Conservation (phyloP, 2,888 invertebrate species). For the Heteropelma amictum region DNA sequence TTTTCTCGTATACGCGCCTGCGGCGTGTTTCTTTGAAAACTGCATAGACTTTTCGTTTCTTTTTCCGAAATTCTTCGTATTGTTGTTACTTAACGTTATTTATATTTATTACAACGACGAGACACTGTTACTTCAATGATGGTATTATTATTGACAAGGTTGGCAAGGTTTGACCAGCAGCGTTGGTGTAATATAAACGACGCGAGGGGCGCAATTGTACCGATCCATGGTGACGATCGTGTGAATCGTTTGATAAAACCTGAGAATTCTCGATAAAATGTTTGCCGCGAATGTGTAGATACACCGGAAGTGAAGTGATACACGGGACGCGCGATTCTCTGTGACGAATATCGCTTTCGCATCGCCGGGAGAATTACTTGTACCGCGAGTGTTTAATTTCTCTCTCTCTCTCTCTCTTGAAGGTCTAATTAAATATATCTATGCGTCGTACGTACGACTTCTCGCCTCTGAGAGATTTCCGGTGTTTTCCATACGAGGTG, state of each 20-base stretch:
- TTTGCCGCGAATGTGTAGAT: slow-evolving; percentile 4
- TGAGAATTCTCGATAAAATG: slow-evolving; percentile 67
- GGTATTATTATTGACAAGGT: too few species aligned
- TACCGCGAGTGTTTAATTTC: slow-evolving; percentile 64
- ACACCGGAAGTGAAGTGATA: too few species aligned
- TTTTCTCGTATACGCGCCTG: too few species aligned
- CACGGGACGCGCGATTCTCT: not conserved
- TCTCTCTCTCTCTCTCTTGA: slow-evolving; percentile 45
- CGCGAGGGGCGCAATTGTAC: slow-evolving; percentile 58
- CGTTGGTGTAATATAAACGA: slow-evolving; percentile 67
- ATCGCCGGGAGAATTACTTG: too few species aligned
- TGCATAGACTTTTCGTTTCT: too few species aligned
- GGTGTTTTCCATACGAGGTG: not conserved
- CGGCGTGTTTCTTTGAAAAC: too few species aligned
- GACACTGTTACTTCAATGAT: too few species aligned
- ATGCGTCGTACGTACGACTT: slow-evolving; percentile 30
- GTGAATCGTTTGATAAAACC: slow-evolving; percentile 73
- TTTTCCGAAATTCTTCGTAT: too few species aligned
- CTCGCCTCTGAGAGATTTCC: not conserved
- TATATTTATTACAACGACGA: too few species aligned
- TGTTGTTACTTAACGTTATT: too few species aligned
- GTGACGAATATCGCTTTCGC: too few species aligned
- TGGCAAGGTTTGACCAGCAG: too few species aligned
- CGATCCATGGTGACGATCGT: slow-evolving; percentile 62
- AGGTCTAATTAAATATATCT: slow-evolving; percentile 62